Evolutionary conservation across 2,797 vertebrate genomes (phyloP).

Genomic region (Danio tinwini): DNA sequence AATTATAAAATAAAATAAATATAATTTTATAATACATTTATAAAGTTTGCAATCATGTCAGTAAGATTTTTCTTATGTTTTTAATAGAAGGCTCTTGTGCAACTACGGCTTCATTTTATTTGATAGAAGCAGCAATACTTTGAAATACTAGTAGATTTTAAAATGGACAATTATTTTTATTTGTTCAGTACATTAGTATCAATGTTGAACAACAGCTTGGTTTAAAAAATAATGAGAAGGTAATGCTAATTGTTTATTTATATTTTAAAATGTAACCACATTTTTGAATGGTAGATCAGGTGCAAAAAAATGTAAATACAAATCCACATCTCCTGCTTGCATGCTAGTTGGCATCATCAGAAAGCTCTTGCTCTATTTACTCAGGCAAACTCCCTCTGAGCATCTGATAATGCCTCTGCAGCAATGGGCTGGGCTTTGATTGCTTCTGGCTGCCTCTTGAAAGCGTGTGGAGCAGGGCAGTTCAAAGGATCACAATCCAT

Average conservation of each 20-base stretch:
- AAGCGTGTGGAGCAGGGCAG: background rate
- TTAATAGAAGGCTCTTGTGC: background rate
- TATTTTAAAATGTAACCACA: too few species aligned
- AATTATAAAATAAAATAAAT: too few species aligned
- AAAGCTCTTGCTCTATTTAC: conserved; percentile 15
- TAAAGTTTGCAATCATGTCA: background rate
- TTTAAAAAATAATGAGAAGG: too few species aligned
- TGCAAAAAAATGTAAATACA: background rate
- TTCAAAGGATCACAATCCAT: conserved; percentile 27
- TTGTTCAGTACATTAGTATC: background rate
- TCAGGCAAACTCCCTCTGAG: conserved; percentile 24
- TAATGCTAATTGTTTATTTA: too few species aligned
- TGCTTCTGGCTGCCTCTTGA: conserved; percentile 28
- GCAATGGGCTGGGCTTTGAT: conserved; percentile 38
- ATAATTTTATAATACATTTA: too few species aligned
- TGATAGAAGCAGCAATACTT: background rate
- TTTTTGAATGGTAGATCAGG: background rate
- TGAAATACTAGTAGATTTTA: background rate
- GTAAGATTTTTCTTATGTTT: background rate
- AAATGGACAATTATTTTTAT: background rate
- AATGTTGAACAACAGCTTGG: too few species aligned
- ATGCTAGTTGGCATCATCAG: conserved; percentile 6
- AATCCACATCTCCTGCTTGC: background rate
- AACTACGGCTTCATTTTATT: background rate
- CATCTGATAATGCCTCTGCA: conserved; percentile 30